phyloP scores from a whole-genome alignment of 2,888 invertebrate genomes.

The Polydesmus complanatus region DNA sequence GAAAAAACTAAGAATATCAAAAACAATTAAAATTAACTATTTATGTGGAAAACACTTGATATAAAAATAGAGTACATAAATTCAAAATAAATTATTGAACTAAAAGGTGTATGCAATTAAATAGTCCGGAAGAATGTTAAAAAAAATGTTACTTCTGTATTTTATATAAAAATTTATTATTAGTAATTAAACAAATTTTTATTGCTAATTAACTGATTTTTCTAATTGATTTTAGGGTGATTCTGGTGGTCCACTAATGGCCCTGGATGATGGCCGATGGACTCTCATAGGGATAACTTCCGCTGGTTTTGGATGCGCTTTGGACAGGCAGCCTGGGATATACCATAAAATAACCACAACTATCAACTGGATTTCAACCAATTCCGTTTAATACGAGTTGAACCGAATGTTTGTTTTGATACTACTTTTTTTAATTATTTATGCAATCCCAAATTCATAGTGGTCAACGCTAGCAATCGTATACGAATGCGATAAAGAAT shows the following conservation, averaged over 20 bases:
- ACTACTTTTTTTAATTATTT: too few relatives aligned
- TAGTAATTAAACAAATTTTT: neutral
- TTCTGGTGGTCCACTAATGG: conserved; percentile 59
- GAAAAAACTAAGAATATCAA: too few relatives aligned
- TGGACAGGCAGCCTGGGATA: conserved; percentile 71
- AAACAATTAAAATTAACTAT: too few relatives aligned
- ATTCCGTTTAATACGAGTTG: conserved; percentile 4
- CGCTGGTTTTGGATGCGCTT: conserved; percentile 73
- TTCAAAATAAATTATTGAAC: too few relatives aligned
- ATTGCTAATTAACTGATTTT: neutral
- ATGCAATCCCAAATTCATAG: too few relatives aligned
- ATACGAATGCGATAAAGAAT: too few relatives aligned
- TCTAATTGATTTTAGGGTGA: conserved; percentile 44
- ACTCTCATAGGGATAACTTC: conserved; percentile 68
- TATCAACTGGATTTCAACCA: conserved; percentile 27
- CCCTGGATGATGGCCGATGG: conserved; percentile 53
- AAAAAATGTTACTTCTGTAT: neutral
- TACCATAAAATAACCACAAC: conserved; percentile 54
- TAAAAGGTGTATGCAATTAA: too few relatives aligned
- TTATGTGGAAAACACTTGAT: too few relatives aligned
- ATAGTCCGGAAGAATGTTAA: too few relatives aligned
- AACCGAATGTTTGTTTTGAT: too few relatives aligned
- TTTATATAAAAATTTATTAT: neutral
- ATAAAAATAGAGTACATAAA: too few relatives aligned
- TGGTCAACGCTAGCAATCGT: too few relatives aligned